Evolutionary conservation across 2,113 vertebrate genomes (phyloP).

Genomic region (Leptobrachium ailaonicum): DNA sequence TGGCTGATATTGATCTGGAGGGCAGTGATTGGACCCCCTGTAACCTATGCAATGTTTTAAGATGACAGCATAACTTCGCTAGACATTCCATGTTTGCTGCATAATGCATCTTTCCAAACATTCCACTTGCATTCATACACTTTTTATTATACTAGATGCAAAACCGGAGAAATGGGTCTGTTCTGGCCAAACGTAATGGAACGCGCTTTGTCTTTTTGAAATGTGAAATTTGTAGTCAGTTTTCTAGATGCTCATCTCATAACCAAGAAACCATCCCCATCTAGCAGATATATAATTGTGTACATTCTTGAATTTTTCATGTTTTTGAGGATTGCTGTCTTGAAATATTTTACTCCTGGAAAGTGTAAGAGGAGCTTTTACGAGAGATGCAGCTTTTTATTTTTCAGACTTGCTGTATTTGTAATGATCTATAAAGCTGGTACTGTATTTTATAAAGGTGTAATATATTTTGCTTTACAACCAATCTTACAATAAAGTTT

Average conservation of each 20-base stretch:
- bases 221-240: not conserved
- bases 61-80: not conserved
- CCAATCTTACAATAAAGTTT: slow-evolving; percentile 63
- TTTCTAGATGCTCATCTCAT: not conserved
- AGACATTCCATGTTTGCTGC: slow-evolving; percentile 29
- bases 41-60: slow-evolving; percentile 14
- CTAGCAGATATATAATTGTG: not conserved
- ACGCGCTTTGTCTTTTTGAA: no score
- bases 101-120: slow-evolving; percentile 9
- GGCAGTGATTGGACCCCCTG: not conserved
- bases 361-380: slow-evolving; percentile 50
- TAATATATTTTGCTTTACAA: slow-evolving; percentile 75
- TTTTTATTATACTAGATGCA: slow-evolving; percentile 1
- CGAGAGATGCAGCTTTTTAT: slow-evolving; percentile 60
- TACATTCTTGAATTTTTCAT: not conserved
- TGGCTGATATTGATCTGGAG: not conserved
- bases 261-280: not conserved
- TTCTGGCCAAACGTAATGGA: not conserved
- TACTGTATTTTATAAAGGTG: slow-evolving; percentile 68
- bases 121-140: not conserved
- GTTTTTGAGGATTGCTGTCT: not conserved
- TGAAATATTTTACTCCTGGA: slow-evolving; percentile 14
- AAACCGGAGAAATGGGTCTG: not conserved
- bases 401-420: slow-evolving; percentile 62
- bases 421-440: slow-evolving; percentile 61